These are phyloP conservation scores for Trogon melanurus DNA, from an alignment of 2,113 vertebrate genomes.

Conservation along the genomic window DNA sequence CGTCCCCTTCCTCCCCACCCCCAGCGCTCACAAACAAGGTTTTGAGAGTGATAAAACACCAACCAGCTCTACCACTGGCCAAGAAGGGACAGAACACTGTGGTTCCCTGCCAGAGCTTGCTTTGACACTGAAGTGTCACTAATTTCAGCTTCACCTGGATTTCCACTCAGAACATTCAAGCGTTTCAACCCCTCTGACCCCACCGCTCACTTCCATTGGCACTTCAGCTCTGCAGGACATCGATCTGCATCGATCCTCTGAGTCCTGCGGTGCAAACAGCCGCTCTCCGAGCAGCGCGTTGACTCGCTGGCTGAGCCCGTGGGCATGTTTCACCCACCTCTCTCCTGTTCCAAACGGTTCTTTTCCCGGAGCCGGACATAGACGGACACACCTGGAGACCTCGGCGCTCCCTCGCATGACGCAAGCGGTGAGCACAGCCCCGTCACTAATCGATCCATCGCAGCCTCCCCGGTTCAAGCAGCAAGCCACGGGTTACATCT, in stretches of 20 bases:
- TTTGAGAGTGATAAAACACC: not conserved
- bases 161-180: not conserved
- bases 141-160: not conserved
- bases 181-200: not conserved
- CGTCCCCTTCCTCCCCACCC: no score
- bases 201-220: not conserved
- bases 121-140: not conserved
- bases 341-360: not conserved
- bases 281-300: not conserved
- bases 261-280: not conserved
- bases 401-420: not conserved
- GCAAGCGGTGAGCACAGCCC: not conserved
- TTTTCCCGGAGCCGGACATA: not conserved
- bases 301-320: not conserved
- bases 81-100: not conserved
- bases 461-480: rapidly evolving
- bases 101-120: not conserved
- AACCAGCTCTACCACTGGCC: not conserved
- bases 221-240: not conserved
- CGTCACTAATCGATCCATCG: not conserved
- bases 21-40: not conserved
- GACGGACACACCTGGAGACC: not conserved
- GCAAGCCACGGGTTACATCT: not conserved
- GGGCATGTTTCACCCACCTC: not conserved
- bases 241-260: not conserved